Percentiles rank a stretch among this genome's conserved stretches.
phyloP scores from a whole-genome alignment of 2,797 vertebrate species.

The Rhinogobio ventralis region DNA sequence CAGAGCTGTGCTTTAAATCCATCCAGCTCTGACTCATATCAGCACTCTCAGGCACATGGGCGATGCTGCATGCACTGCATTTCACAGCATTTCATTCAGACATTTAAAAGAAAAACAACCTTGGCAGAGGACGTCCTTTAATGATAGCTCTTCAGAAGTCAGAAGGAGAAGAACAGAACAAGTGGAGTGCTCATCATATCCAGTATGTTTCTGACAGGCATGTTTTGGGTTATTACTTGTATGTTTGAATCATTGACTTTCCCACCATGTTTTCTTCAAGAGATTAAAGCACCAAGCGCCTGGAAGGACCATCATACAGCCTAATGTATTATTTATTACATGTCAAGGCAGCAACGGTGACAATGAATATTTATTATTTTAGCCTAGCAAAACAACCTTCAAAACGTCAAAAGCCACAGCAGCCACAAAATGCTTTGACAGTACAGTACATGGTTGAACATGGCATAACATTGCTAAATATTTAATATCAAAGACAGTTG shows the following conservation, averaged over 20 bases:
- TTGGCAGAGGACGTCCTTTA: background rate
- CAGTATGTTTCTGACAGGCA: conserved; percentile 3
- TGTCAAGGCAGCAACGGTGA: background rate
- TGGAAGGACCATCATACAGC: background rate
- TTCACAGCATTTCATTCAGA: conserved; percentile 43
- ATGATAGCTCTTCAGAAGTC: background rate
- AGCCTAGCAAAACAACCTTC: background rate
- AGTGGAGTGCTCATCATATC: conserved; percentile 10
- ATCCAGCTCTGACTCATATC: conserved; percentile 32
- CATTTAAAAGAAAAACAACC: conserved; percentile 17
- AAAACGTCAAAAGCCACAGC: background rate
- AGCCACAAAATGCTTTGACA: background rate
- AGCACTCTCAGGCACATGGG: conserved; percentile 36
- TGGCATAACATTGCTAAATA: background rate
- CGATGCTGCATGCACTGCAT: conserved; percentile 32
- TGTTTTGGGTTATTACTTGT: conserved; percentile 35
- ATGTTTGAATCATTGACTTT: conserved; percentile 28
- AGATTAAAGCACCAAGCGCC: background rate
- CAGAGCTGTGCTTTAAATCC: conserved; percentile 44
- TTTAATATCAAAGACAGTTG: background rate
- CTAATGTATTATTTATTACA: conserved; percentile 10
- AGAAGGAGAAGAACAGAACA: background rate
- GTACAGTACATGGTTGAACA: background rate
- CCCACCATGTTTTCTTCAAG: background rate
- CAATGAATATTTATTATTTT: background rate